phyloP scores from a whole-genome alignment of 1,140 invertebrate species.

The Halictus rubicundus region DNA sequence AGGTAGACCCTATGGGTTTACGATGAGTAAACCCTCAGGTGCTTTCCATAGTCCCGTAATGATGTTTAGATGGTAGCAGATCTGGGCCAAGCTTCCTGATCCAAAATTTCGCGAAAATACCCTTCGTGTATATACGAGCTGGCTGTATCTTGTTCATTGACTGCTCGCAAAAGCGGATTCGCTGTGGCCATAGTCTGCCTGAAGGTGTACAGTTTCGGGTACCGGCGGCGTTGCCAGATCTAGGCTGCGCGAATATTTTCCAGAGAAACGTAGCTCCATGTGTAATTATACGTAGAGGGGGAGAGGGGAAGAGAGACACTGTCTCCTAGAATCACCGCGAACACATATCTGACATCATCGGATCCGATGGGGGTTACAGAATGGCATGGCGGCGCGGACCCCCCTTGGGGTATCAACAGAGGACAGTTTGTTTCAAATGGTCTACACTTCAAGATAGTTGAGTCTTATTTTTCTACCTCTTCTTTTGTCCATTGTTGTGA shows the following conservation, averaged over 20 bases:
- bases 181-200: no score
- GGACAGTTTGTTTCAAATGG: not conserved
- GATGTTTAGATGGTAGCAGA: no score
- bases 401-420: not conserved
- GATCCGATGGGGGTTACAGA: conserved; percentile 7
- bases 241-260: conserved; percentile 38
- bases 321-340: conserved; percentile 50
- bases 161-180: not conserved
- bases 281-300: conserved; percentile 46
- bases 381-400: not conserved
- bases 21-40: no score
- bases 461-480: not conserved
- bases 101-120: no score
- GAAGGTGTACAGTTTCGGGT: conserved; percentile 31
- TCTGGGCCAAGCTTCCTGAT: no score
- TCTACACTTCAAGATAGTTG: not conserved
- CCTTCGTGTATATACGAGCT: no score
- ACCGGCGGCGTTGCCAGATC: not conserved
- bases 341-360: conserved; percentile 65
- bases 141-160: no score
- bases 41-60: no score
- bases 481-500: not conserved
- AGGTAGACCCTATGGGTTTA: no score
- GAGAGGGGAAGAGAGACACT: conserved; percentile 33
- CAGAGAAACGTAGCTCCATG: conserved; percentile 49